phyloP scores from a whole-genome alignment of 1,140 invertebrate genomes.

The Mylabris phalerata region DNA sequence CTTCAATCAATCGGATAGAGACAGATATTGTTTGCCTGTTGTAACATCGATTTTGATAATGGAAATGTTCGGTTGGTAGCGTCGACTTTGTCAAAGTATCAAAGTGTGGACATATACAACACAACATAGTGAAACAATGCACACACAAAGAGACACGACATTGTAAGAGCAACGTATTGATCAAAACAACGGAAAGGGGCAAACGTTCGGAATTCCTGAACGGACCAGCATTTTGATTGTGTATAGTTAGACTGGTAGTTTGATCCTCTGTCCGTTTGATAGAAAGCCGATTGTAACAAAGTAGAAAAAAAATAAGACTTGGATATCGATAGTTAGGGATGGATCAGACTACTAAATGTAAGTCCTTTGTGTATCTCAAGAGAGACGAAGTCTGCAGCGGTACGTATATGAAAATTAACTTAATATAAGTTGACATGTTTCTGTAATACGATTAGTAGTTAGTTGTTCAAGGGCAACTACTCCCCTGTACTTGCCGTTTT shows the following conservation, averaged over 20 bases:
- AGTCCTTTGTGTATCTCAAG: too few relatives aligned
- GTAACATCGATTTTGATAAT: not conserved
- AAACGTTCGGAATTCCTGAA: constrained; percentile 15
- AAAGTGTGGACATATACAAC: not conserved
- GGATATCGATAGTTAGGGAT: too few relatives aligned
- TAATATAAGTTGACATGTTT: too few relatives aligned
- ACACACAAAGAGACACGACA: not conserved
- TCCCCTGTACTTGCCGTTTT: too few relatives aligned
- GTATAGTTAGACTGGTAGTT: constrained; percentile 7
- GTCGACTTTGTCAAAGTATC: constrained; percentile 1
- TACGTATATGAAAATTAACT: too few relatives aligned
- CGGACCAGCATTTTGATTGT: constrained; percentile 24
- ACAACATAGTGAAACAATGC: constrained; percentile 4
- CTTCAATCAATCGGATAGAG: too few relatives aligned
- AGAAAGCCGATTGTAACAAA: not conserved
- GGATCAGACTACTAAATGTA: too few relatives aligned
- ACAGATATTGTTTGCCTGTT: too few relatives aligned
- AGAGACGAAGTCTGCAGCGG: too few relatives aligned
- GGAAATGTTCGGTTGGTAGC: constrained; percentile 1
- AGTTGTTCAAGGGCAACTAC: too few relatives aligned
- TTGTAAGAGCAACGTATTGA: not conserved
- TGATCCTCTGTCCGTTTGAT: constrained; percentile 19
- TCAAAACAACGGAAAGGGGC: constrained; percentile 5
- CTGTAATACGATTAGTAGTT: too few relatives aligned
- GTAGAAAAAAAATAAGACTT: too few relatives aligned